Evolutionary conservation across 2,113 vertebrate genomes (phyloP).

Genomic region (Astatoreochromis straeleni): DNA sequence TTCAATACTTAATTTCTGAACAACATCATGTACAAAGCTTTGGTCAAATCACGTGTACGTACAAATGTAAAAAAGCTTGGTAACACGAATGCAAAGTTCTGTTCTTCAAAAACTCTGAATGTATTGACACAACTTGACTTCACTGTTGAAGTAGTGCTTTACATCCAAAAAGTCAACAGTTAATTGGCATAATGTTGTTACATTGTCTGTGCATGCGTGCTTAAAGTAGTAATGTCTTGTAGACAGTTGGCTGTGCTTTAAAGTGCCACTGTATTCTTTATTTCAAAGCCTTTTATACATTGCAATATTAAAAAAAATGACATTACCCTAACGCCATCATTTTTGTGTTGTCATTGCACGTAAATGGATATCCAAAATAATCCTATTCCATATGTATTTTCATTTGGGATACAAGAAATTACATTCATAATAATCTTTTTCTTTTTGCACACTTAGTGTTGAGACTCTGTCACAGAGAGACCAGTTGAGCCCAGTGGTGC

Average conservation of each 20-base stretch:
- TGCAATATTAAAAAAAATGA: background rate
- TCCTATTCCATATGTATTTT: background rate
- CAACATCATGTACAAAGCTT: background rate
- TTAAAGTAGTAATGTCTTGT: background rate
- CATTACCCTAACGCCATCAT: background rate
- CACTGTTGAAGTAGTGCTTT: background rate
- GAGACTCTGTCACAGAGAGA: background rate
- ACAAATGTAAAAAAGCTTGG: background rate
- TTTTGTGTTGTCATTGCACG: background rate
- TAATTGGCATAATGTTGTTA: background rate
- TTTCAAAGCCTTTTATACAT: background rate
- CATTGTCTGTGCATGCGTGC: background rate
- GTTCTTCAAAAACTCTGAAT: background rate
- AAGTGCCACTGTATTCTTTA: background rate
- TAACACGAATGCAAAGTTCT: background rate
- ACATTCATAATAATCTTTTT: background rate
- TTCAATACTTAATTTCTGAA: background rate
- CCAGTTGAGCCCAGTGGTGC: background rate
- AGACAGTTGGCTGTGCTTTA: background rate
- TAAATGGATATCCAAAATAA: background rate
- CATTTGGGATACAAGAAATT: background rate
- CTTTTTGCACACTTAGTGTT: background rate
- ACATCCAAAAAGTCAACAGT: background rate
- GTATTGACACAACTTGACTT: background rate
- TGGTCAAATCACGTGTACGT: background rate